A percentile compares a stretch with the other conserved stretches of the same genome.
Conservation (phyloP, 2,888 invertebrate species). For the Melinopterus prodromus region DNA sequence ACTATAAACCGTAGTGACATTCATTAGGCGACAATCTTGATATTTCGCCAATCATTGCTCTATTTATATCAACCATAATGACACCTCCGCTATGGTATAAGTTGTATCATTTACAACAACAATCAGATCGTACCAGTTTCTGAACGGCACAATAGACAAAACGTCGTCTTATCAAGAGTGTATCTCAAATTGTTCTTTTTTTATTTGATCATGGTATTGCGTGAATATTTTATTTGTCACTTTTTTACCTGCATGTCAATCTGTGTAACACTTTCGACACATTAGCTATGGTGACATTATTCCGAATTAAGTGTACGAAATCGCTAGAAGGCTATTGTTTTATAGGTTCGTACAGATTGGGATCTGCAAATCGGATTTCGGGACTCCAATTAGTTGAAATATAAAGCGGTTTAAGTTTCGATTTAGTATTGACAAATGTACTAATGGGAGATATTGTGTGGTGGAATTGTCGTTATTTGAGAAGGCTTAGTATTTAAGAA, state of each 20-base stretch:
- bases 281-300: not conserved
- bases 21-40: slow-evolving; percentile 15
- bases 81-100: slow-evolving; percentile 21
- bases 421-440: not conserved
- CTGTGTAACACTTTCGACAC: not conserved
- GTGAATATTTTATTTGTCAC: not conserved
- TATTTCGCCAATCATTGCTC: slow-evolving; percentile 24
- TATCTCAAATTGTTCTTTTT: slow-evolving; percentile 24
- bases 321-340: not conserved
- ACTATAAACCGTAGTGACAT: not conserved
- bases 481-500: no score
- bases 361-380: not conserved
- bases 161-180: slow-evolving; percentile 7
- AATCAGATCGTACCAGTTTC: slow-evolving; percentile 24
- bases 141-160: slow-evolving; percentile 15
- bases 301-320: not conserved
- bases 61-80: slow-evolving; percentile 35
- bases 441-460: not conserved
- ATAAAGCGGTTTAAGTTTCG: not conserved
- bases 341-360: not conserved
- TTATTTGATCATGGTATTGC: not conserved
- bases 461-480: not conserved
- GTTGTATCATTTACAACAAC: slow-evolving; percentile 16
- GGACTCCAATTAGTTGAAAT: not conserved
- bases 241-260: not conserved